Evolutionary conservation across 2,888 invertebrate genomes (phyloP).

Genomic region (Emmelina monodactyla): DNA sequence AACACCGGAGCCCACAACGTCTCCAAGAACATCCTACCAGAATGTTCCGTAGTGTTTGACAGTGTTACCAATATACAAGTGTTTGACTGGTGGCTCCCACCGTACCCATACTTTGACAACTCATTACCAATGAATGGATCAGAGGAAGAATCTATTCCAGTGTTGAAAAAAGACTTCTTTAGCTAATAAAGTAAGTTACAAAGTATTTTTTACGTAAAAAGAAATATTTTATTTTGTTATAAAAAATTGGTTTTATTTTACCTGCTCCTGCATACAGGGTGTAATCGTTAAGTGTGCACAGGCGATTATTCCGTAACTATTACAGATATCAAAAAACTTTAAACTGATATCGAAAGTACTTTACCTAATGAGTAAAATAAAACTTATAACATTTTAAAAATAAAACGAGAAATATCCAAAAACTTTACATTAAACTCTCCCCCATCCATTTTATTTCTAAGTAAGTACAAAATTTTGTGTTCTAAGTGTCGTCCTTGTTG

Average conservation of each 20-base stretch:
- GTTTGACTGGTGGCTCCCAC: conserved; percentile 64
- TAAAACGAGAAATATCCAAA: too few species aligned
- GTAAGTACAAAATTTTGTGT: too few species aligned
- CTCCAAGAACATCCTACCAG: conserved; percentile 32
- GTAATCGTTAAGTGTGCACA: too few species aligned
- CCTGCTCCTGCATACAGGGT: too few species aligned
- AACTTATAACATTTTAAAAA: too few species aligned
- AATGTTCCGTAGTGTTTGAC: conserved; percentile 34
- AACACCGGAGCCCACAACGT: conserved; percentile 31
- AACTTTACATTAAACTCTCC: too few species aligned
- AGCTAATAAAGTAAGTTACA: conserved; percentile 10
- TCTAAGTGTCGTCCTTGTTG: too few species aligned
- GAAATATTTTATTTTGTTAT: conserved; percentile 12
- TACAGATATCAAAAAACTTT: too few species aligned
- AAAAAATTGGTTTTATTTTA: neutral
- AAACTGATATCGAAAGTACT: too few species aligned
- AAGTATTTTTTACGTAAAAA: conserved; percentile 8
- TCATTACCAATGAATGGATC: conserved; percentile 23
- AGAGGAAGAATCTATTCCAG: conserved; percentile 32
- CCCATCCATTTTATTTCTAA: too few species aligned
- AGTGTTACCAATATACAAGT: conserved; percentile 34
- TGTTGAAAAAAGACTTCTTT: conserved; percentile 37
- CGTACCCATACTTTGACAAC: conserved; percentile 39
- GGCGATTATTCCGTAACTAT: too few species aligned
- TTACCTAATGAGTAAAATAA: too few species aligned